Evolutionary conservation across 2,797 vertebrate genomes (phyloP), one percentile per base, ranked within the genome.

Genomic region (Enteromius treurensis): DNA sequence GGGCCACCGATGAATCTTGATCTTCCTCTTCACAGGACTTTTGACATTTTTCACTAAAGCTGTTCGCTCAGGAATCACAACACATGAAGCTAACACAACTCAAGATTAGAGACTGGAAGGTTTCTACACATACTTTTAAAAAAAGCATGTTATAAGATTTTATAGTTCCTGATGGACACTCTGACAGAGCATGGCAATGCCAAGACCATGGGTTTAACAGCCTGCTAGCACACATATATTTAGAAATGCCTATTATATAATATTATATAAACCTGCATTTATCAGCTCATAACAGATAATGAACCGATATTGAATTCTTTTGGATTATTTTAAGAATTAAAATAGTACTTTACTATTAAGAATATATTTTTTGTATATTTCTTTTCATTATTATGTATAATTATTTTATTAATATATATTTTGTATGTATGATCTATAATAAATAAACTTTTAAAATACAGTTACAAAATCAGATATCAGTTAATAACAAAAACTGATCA

Each of bases 1-100:
- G 7, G 8, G 26, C 69, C 23, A 29, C 23, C 7, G 17, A 71
- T 47, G 14, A 70, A 70, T 45, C 45, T 49, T 73, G 7, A 19
- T 71, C 42, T 29, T 71, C 42, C 69, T 71, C 69, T 71, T 71
- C 47, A 5, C 23, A 47, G 69, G 23, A 71, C 17, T 29, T 49
- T 73, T 73, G 15, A 51, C 45, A 73, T 51, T 21, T 9, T 32
- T 51, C 70, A 3, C 26, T 5, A 1, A 10, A 49, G 8, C 45
- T 19, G 45, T 29, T 29, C 4, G 14, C 4, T 11, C 15, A 51
- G 45, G 45, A 73, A 73, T 49, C 26, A 73, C 70, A 49, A 49
- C 45, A 32, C 42, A 29, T 17, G 9, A 71, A 29, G 42, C 23
- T 26, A 23, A 70, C 14, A 70, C n/a, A 19, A 47, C 17, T 47